Conservation (phyloP, 2,888 invertebrate species). For the Cerastis rubricosa region DNA sequence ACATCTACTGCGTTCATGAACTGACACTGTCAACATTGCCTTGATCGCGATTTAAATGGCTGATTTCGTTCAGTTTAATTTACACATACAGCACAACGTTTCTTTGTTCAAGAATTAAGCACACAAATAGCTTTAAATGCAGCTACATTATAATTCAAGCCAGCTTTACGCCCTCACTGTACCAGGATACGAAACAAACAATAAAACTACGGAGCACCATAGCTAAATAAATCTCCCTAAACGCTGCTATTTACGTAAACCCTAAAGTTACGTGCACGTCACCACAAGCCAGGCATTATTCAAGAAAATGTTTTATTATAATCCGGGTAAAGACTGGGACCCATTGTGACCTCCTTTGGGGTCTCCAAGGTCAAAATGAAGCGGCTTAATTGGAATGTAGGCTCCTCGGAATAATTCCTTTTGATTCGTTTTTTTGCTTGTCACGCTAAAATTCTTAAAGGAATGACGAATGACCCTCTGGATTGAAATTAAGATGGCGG, state of each 20-base stretch:
- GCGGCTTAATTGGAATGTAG: conserved; percentile 63
- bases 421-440: conserved; percentile 60
- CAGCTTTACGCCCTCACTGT: not conserved
- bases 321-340: conserved; percentile 63
- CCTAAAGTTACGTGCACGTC: conserved; percentile 58
- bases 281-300: conserved; percentile 67
- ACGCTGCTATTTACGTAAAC: conserved; percentile 53
- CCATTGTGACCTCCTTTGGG: conserved; percentile 51
- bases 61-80: not conserved
- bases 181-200: conserved; percentile 13
- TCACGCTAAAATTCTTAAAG: conserved; percentile 39
- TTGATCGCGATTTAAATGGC: not conserved
- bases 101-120: not conserved
- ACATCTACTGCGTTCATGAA: not conserved
- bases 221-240: conserved; percentile 56
- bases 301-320: conserved; percentile 71
- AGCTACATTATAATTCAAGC: not conserved
- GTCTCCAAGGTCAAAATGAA: conserved; percentile 53
- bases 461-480: conserved; percentile 55
- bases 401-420: conserved; percentile 53
- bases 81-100: not conserved
- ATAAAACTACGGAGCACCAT: conserved; percentile 23
- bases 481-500: conserved; percentile 46
- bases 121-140: not conserved
- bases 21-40: not conserved